Base-by-base conservation (phyloP, 1,140 invertebrate species). In the Drosophila lacertosa region DNA sequence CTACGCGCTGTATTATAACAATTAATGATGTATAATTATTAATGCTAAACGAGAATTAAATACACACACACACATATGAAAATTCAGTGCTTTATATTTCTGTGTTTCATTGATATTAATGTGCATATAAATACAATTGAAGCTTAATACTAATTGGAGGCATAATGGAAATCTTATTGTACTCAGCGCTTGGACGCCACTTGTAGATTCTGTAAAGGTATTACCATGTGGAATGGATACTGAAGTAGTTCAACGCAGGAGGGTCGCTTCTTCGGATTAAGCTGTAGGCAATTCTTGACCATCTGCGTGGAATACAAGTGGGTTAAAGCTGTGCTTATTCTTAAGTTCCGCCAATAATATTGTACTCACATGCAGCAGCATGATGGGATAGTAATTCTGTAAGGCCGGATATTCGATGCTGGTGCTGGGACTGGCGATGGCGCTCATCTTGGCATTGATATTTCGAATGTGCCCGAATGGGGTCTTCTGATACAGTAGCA, bases 391-490 rank as follows among this genome's bases (percentile, higher is more conserved):
- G 59, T 75, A 91, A 1, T 71, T 53, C 4, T 89, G 89, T 37
- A 91, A 32, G 7, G 74, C 35, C 4, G 95, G 95, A 92, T 96
- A 99, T 15, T 94, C 92, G 66, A 99, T 98, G 33, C 92, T 91
- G 47, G 95, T 94, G 10, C 94, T 93, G 7, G 95, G 94, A 92
- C 97, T 95, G 2, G 94, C 94, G 54, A 99, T 98, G 5, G 97
- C 97, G 53, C 93, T 93, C 13, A 98, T 93, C 92, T 98, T 99
- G 4, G 93, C 92, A 89, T 94, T 93, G 6, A 95, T 92, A 81
- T 96, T 94, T 10, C 93, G 93, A 40, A 98, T 94, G 89, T 98
- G 95, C 32, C 97, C 94, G 92, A 99, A 99, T 3, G 98, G 98
- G 0, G 98, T 97, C 53, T 93, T 93, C 2, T 97, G 96, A 92